Percentiles rank a stretch among this genome's conserved stretches.
phyloP scores from a whole-genome alignment of 2,888 invertebrate species.

The Leptothorax acervorum region DNA sequence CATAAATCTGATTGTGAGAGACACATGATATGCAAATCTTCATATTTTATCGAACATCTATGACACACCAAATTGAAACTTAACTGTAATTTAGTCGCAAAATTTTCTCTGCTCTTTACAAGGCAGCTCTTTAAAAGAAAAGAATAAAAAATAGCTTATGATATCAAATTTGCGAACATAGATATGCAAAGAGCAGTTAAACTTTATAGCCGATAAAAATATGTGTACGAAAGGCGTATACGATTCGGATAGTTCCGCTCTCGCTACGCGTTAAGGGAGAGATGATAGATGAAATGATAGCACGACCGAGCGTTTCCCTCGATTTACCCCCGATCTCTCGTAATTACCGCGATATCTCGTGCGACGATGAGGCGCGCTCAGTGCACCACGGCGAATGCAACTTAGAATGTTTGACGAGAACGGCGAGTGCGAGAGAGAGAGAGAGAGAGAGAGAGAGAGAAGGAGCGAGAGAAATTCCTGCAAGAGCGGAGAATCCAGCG shows the following conservation, averaged over 20 bases:
- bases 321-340: slow-evolving; percentile 14
- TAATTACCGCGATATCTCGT: slow-evolving; percentile 72
- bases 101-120: neutral
- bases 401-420: slow-evolving; percentile 54
- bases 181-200: neutral
- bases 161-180: neutral
- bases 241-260: neutral
- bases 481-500: slow-evolving; percentile 70
- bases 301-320: neutral
- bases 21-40: neutral
- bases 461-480: slow-evolving; percentile 65
- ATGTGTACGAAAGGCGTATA: neutral
- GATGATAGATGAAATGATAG: slow-evolving; percentile 11
- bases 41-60: neutral
- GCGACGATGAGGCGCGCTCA: slow-evolving; percentile 26
- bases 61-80: neutral
- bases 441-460: slow-evolving; percentile 56
- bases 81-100: neutral
- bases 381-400: neutral
- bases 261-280: neutral
- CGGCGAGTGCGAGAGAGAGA: slow-evolving; percentile 50
- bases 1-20: neutral
- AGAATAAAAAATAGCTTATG: neutral
- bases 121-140: neutral
- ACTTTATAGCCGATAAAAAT: neutral